These are phyloP conservation scores for Meta bourneti DNA, from an alignment of 2,888 invertebrate species.

Conservation along the genomic window DNA sequence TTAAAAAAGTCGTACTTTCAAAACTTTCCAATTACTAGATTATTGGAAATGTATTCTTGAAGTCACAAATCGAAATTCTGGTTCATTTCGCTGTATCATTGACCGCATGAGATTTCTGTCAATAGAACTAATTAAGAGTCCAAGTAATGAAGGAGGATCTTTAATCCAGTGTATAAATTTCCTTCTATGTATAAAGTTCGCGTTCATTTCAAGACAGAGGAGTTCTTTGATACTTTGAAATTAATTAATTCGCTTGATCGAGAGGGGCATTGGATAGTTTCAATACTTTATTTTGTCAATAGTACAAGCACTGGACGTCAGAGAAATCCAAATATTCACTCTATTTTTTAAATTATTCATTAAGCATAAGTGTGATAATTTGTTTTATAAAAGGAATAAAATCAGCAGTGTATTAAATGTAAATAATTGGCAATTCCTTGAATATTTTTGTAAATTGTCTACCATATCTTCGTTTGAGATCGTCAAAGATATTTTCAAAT, in stretches of 20 bases:
- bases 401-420: no score
- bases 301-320: no score
- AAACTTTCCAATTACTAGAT: background rate
- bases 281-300: no score
- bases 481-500: no score
- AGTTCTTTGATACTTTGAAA: background rate
- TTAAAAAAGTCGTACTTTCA: background rate
- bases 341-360: no score
- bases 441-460: no score
- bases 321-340: no score
- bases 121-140: background rate
- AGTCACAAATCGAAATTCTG: background rate
- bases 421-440: no score
- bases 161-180: background rate
- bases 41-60: background rate
- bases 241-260: background rate
- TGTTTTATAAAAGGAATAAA: no score
- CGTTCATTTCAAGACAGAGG: background rate
- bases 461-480: no score
- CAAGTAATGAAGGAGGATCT: background rate
- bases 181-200: background rate
- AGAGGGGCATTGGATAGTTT: background rate
- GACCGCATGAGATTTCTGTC: background rate
- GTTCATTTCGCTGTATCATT: background rate
- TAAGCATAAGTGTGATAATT: no score